Percentiles rank a stretch among this genome's conserved stretches.
These are phyloP conservation scores for Cydia amplana DNA, from an alignment of 1,140 invertebrate genomes.

Conservation along the genomic window DNA sequence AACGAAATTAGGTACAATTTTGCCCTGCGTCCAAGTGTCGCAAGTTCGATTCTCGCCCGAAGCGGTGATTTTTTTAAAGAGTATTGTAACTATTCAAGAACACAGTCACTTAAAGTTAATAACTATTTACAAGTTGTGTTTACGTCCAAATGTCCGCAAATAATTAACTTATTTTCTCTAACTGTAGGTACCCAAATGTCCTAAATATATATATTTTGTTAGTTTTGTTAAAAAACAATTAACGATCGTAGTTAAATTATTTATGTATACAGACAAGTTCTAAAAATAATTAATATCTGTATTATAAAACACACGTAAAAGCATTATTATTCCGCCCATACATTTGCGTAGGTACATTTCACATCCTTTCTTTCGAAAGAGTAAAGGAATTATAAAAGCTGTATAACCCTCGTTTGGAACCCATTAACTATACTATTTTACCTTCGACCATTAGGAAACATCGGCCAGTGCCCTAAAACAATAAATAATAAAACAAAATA, in stretches of 20 bases:
- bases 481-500: slow-evolving; percentile 13
- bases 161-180: too few relatives aligned
- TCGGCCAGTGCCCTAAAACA: slow-evolving; percentile 27
- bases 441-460: slow-evolving; percentile 21
- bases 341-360: not conserved
- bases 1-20: too few relatives aligned
- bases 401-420: slow-evolving; percentile 26
- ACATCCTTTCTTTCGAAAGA: slow-evolving; percentile 2
- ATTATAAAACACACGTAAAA: not conserved
- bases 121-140: too few relatives aligned
- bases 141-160: too few relatives aligned
- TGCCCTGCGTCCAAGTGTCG: too few relatives aligned
- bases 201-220: too few relatives aligned
- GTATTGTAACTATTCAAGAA: too few relatives aligned
- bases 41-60: too few relatives aligned
- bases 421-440: slow-evolving; percentile 22
- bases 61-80: too few relatives aligned
- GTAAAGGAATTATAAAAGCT: slow-evolving; percentile 16
- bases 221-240: too few relatives aligned
- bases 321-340: not conserved
- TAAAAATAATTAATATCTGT: not conserved
- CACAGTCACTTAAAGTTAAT: not conserved
- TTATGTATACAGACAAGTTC: not conserved
- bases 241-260: not conserved
- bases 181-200: too few relatives aligned